Evolutionary conservation across 2,113 vertebrate species (phyloP).

Genomic region (Rattus norvegicus): GRCr8 NC_086024.1:58652501-58653000

Average conservation of each 20-base stretch:
- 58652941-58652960: too few species aligned
- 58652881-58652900: background rate
- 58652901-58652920: background rate
- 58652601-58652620: too few species aligned
- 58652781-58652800: background rate
- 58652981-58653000: background rate
- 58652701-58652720: background rate
- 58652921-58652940: background rate
- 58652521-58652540: too few species aligned
- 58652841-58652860: background rate
- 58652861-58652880: background rate
- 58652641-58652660: background rate
- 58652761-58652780: background rate
- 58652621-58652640: background rate
- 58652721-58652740: background rate
- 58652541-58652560: too few species aligned
- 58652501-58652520: too few species aligned
- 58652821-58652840: background rate
- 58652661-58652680: background rate
- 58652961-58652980: background rate
- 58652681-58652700: background rate
- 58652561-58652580: too few species aligned
- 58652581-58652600: too few species aligned
- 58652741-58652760: background rate
- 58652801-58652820: background rate